These are phyloP conservation scores for Hylyphantes graminicola DNA, from an alignment of 1,140 invertebrate genomes.

Conservation along the genomic window DNA sequence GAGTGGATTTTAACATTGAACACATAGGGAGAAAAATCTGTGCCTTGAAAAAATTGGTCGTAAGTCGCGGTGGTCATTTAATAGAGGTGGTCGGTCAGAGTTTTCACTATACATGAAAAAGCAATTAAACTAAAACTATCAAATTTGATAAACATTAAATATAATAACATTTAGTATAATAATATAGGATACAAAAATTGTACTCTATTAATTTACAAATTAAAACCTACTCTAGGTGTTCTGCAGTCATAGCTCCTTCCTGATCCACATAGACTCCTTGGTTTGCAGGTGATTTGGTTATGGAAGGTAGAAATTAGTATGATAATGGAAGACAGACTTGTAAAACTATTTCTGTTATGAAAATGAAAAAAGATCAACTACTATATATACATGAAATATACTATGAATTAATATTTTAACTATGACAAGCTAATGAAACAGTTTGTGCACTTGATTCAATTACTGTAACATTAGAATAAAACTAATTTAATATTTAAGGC, in stretches of 20 bases:
- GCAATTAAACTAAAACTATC: too few relatives aligned
- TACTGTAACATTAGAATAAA: not conserved
- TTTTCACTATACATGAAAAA: too few relatives aligned
- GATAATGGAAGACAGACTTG: not conserved
- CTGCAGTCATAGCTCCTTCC: constrained; percentile 1
- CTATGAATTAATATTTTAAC: not conserved
- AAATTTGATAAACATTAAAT: too few relatives aligned
- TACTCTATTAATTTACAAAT: not conserved
- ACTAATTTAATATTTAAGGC: too few relatives aligned
- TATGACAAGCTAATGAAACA: not conserved
- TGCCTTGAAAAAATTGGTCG: too few relatives aligned
- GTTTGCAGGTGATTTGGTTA: constrained; percentile 7
- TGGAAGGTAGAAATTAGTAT: constrained; percentile 27
- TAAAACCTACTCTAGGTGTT: constrained; percentile 7
- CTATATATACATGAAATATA: not conserved
- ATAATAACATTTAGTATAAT: too few relatives aligned
- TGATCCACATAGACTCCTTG: constrained; percentile 17
- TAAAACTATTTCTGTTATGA: not conserved
- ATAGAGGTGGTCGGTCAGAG: too few relatives aligned
- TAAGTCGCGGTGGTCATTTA: too few relatives aligned
- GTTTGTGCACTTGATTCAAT: not conserved
- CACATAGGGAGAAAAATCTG: too few relatives aligned
- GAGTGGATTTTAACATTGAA: too few relatives aligned
- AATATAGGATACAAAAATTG: too few relatives aligned
- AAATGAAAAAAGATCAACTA: not conserved